Conservation (phyloP, 2,113 vertebrate species). For the Stigmatopora nigra region DNA sequence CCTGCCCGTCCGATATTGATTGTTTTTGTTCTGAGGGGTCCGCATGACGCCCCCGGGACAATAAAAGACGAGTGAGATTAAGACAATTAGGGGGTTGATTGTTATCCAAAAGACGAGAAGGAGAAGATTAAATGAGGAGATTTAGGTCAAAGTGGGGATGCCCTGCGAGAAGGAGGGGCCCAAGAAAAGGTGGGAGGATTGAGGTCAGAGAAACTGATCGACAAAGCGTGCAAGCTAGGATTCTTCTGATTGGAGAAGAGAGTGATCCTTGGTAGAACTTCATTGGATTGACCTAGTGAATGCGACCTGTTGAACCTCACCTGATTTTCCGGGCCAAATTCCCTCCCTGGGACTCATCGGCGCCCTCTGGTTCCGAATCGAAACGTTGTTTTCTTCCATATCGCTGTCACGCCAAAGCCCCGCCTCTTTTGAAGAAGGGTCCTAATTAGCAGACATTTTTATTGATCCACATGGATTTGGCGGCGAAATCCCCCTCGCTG, state of each 20-base stretch:
- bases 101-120: conserved; percentile 59
- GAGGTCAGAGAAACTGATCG: conserved; percentile 63
- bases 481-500: conserved; percentile 54
- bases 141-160: conserved; percentile 70
- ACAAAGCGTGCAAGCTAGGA: conserved; percentile 10
- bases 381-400: conserved; percentile 12
- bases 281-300: background rate
- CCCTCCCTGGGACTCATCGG: conserved; percentile 41
- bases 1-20: conserved; percentile 49
- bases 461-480: conserved; percentile 70
- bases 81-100: conserved; percentile 69
- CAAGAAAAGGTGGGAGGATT: conserved; percentile 39
- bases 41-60: conserved; percentile 25
- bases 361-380: conserved; percentile 60
- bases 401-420: conserved; percentile 18
- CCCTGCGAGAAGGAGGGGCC: conserved; percentile 27
- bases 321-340: conserved; percentile 30
- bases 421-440: background rate
- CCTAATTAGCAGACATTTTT: conserved; percentile 70
- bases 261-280: conserved; percentile 29
- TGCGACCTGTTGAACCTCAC: conserved; percentile 24
- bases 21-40: conserved; percentile 41
- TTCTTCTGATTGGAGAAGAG: conserved; percentile 25
- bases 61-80: conserved; percentile 67
- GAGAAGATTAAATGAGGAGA: conserved; percentile 67